Evolutionary conservation across 2,888 invertebrate genomes (phyloP).

Genomic region (Mesorhabditis sp.): DNA sequence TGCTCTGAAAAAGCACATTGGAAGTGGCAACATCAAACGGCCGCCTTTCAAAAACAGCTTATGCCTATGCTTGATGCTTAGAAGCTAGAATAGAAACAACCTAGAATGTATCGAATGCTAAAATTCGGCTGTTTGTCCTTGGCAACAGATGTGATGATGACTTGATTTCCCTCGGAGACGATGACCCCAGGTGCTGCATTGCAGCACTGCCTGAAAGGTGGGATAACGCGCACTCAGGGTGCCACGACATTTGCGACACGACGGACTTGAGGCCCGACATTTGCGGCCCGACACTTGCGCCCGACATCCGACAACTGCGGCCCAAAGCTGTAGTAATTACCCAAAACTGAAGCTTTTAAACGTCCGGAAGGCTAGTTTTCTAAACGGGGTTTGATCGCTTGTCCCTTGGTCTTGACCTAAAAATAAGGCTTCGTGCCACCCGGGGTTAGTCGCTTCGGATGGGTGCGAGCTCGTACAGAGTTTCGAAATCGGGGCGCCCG

Average conservation of each 20-base stretch:
- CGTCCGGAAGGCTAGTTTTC: too few species aligned
- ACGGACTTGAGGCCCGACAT: not conserved
- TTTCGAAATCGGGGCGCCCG: too few species aligned
- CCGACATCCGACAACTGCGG: too few species aligned
- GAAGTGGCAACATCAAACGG: slow-evolving; percentile 5
- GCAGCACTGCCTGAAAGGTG: slow-evolving; percentile 37
- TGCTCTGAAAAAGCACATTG: slow-evolving; percentile 10
- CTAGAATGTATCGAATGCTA: slow-evolving; percentile 36
- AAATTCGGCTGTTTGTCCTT: slow-evolving; percentile 31
- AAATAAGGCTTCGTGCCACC: too few species aligned
- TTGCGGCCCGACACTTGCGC: too few species aligned
- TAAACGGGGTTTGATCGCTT: too few species aligned
- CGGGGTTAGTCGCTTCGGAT: too few species aligned
- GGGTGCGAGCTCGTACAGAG: too few species aligned
- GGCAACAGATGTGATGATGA: slow-evolving; percentile 30
- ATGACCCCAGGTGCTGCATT: slow-evolving; percentile 38
- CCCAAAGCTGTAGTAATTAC: too few species aligned
- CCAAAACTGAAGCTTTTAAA: too few species aligned
- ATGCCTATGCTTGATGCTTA: not conserved
- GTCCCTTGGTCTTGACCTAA: too few species aligned
- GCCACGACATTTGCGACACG: too few species aligned
- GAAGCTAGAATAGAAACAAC: slow-evolving; percentile 11
- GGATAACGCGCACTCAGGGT: not conserved
- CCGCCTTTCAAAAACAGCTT: not conserved
- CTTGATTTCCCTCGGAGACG: slow-evolving; percentile 30